Evolutionary conservation across 2,888 invertebrate genomes (phyloP).

Genomic region (Heliconius sara): DNA sequence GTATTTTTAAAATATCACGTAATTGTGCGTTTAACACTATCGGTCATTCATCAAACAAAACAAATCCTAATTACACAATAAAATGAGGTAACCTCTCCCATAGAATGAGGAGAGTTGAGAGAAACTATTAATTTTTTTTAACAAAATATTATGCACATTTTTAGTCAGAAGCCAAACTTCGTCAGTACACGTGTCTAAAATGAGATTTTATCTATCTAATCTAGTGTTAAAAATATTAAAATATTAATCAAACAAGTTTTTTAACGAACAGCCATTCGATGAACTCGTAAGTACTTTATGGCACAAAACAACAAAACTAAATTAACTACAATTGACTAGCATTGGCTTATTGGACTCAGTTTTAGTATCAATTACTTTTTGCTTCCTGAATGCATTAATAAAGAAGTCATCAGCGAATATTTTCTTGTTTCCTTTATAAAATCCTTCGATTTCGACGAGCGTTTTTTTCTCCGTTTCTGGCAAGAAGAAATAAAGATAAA

Average conservation of each 20-base stretch:
- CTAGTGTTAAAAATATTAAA: too few species aligned
- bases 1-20: background rate
- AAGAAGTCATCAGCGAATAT: slow-evolving; percentile 76
- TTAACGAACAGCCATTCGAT: slow-evolving; percentile 4
- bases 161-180: background rate
- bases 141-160: background rate
- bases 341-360: slow-evolving; percentile 64
- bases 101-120: background rate
- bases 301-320: slow-evolving; percentile 1
- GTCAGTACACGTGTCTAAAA: background rate
- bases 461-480: slow-evolving; percentile 83
- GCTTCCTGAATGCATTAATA: slow-evolving; percentile 72
- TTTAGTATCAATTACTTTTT: slow-evolving; percentile 51
- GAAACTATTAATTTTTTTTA: background rate
- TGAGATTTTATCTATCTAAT: too few species aligned
- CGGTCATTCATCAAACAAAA: slow-evolving; percentile 12
- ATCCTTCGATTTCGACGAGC: slow-evolving; percentile 80
- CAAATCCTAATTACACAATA: background rate
- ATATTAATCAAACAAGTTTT: background rate
- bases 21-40: slow-evolving; percentile 2
- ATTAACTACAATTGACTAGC: slow-evolving; percentile 63
- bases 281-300: background rate
- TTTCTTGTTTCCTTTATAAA: slow-evolving; percentile 69
- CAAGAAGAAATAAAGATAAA: slow-evolving; percentile 79
- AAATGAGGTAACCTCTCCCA: background rate